Evolutionary conservation across 2,113 vertebrate genomes (phyloP), one percentile per base, ranked within the genome.

Genomic region (Apeltes quadracus): DNA sequence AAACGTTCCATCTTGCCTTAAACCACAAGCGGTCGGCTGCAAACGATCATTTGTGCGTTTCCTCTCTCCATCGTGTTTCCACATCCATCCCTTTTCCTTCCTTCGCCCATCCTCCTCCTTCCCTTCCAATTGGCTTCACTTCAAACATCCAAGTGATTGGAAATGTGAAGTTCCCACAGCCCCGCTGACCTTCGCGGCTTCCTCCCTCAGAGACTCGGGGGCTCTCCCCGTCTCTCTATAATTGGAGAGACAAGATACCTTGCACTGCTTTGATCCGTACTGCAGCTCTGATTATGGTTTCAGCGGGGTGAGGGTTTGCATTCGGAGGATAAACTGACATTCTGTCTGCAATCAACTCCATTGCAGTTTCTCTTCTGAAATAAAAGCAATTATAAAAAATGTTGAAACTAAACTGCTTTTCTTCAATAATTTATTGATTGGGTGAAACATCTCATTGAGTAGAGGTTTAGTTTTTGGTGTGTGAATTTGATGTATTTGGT

Each of bases 121-220:
- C 29, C n/a, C 14, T 38, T 61, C 69, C 78, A 79, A 69, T 48
- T 64, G 77, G 61, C 69, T 57, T 39, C 72, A 90, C 89, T 85
- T 91, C 84, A 90, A 92, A 82, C 82, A 71, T 82, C 56, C 73
- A 59, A 81, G 62, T 83, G 79, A 89, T 84, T 86, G 83, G 81
- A 87, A 90, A 89, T 81, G 73, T 78, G 80, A 83, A 71, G 81
- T 91, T 86, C 89, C 85, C 90, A 90, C 78, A 90, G 76, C 78
- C 86, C 57, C 34, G 78, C 81, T 91, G 89, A 89, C 87, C 89
- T 84, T 79, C 23, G 48, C 75, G 46, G 84, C 72, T 50, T 79
- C 55, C 48, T 38, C 82, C 86, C 77, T 75, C 41, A 29, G 90
- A 87, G 84, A 84, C 79, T 78, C 55, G 38, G 50, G 78, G 67